Evolutionary conservation across 2,113 vertebrate species (phyloP), one percentile per base, ranked within the genome.

Genomic region (Corythornis madagascariensis): DNA sequence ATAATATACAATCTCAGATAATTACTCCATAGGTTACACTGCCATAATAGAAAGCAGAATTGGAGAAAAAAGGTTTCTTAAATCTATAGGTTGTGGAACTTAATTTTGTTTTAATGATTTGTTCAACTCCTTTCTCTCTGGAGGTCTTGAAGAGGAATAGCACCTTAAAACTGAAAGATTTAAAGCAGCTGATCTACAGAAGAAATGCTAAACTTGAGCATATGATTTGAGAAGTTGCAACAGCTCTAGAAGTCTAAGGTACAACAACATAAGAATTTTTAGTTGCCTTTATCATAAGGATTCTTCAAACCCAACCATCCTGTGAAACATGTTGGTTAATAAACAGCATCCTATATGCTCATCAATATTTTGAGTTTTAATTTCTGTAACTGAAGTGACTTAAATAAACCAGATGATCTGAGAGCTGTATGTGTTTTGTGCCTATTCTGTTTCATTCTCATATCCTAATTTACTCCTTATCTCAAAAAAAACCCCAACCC

Each of bases 301-400:
- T 45, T 52, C 35, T 65, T 50, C 33, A 35, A 71, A 61, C 4
- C 4, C 1, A 0, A 7, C 7, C 7, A 0, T 12, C 10, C 28
- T 19, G 25, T 29, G 57, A 86, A 83, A 64, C 3, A 5, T 6
- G 15, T 11, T 52, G 33, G 45, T 31, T 26, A 35, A 22, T 0
- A 38, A 38, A 38, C 38, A 61, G 50, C 63, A 73, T 8, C 19
- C 29, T 45, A 10, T 5, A 38, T 6, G 13, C 31, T 73, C 71
- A 69, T 13, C 29, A 40, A 6, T 43, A 78, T 25, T 79, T 56
- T 53, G 19, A 85, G 12, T 52, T 72, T 55, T 63, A 15, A 59
- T 17, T 57, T 45, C 19, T 47, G 7, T 50, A 55, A 50, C 11
- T 11, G 22, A 50, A 50, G 11, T 50, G 52, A 59, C 15, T 16